Evolutionary conservation across 2,888 invertebrate species (phyloP), one percentile per base, ranked within the genome.

Genomic region (Chironomus riparius): DNA sequence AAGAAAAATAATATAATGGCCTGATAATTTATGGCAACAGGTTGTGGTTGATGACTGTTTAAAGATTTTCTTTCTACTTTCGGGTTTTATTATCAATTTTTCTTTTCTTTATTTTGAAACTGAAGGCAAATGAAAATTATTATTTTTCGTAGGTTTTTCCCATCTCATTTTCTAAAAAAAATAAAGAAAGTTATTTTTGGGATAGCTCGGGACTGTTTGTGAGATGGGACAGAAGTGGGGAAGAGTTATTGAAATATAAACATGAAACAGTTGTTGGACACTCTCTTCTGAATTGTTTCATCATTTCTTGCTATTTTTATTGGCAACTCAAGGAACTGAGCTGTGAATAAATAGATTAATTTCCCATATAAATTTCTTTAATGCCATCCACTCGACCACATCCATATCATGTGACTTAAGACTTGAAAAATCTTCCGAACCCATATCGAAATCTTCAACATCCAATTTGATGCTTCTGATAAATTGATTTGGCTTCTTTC

Each of bases 11-110:
- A 22, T 13, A 21, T 65, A 65, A 73, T 62, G 65, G 68, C 12
- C 21, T 47, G 74, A 28, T 68, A 68, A 74, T 74, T 74, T 74
- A 74, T 74, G 74, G 74, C 74, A 74, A 74, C 74, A 74, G 74
- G 74, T 74, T 74, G 74, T 65, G 18, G 22, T 65, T 21, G 21
- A 24, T 24, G 22, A 65, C 13, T 65, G 56, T 65, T 65, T 62
- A 62, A 21, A 62, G 62, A 15, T 62, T 13, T 62, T 18, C 48
- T 73, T 74, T 62, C 24, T 56, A 15, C 65, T 62, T n/a, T 62
- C n/a, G 22, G 47, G 15, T 73, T 73, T 62, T 73, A 62, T 73
- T 73, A 73, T 62, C 62, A 62, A 47, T 65, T 73, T 73, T 24
- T 65, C n/a, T n/a, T n/a, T n/a, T n/a, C n/a, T n/a, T n/a, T 38